Evolutionary conservation across 2,888 invertebrate genomes (phyloP).

Genomic region (Helobdella robusta): DNA sequence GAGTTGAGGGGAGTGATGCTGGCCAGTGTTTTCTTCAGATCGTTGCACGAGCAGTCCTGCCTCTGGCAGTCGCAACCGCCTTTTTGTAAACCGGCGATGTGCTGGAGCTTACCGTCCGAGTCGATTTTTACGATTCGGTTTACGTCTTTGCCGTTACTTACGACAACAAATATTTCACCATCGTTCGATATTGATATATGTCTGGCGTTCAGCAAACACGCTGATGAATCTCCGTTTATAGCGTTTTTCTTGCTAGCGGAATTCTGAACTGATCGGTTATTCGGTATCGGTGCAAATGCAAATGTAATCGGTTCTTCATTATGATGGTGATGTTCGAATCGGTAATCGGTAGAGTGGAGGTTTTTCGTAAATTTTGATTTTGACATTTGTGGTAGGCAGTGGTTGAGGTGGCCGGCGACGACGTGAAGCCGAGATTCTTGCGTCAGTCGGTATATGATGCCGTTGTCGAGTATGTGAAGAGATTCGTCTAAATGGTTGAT

Average conservation of each 20-base stretch:
- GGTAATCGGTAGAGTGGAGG: too few relatives aligned
- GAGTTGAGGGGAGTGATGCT: slow-evolving; percentile 88
- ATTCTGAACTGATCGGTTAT: too few relatives aligned
- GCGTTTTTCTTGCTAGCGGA: too few relatives aligned
- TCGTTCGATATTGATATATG: slow-evolving; percentile 82
- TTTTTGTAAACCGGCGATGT: slow-evolving; percentile 77
- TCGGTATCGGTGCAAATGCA: neutral
- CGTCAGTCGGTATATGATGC: slow-evolving; percentile 79
- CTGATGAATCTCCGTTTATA: too few relatives aligned
- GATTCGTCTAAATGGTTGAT: slow-evolving; percentile 90
- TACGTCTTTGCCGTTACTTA: slow-evolving; percentile 79
- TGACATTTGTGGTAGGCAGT: too few relatives aligned
- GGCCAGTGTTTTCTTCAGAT: slow-evolving; percentile 59
- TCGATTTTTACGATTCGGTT: slow-evolving; percentile 76
- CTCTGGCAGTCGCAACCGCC: slow-evolving; percentile 50
- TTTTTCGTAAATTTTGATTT: too few relatives aligned
- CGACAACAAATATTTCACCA: slow-evolving; percentile 83
- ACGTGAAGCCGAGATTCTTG: slow-evolving; percentile 75
- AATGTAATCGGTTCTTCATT: neutral
- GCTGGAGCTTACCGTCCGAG: slow-evolving; percentile 80
- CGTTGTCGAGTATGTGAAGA: slow-evolving; percentile 79
- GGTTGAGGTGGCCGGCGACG: slow-evolving; percentile 82
- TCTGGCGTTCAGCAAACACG: slow-evolving; percentile 75
- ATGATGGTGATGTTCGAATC: slow-evolving; percentile 1
- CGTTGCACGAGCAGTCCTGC: slow-evolving; percentile 76